A percentile compares a stretch with the other conserved stretches of the same genome.
phyloP scores from a whole-genome alignment of 1,140 invertebrate genomes.

The Drosophila bocki region DNA sequence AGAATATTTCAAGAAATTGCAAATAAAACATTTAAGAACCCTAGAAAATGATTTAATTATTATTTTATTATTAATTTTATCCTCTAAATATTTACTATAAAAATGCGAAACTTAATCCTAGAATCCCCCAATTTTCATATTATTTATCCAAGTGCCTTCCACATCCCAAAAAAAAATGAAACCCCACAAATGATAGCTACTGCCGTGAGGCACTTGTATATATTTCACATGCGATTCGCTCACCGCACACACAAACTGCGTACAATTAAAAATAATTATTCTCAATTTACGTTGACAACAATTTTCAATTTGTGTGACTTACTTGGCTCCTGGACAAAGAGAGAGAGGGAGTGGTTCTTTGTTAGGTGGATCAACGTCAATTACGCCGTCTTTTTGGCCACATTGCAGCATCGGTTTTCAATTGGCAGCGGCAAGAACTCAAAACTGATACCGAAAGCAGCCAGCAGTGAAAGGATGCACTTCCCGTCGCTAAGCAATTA shows the following conservation, averaged over 20 bases:
- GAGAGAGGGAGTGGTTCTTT: conserved; percentile 19
- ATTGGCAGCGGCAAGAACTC: conserved; percentile 3
- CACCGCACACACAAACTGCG: conserved; percentile 47
- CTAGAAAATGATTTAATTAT: neutral
- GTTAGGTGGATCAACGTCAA: conserved; percentile 53
- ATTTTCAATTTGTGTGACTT: conserved; percentile 77
- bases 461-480: conserved; percentile 15
- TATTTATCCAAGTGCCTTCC: conserved; percentile 11
- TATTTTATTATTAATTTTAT: neutral
- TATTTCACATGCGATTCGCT: conserved; percentile 67
- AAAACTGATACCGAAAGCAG: conserved; percentile 29
- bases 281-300: conserved; percentile 78
- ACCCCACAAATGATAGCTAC: neutral
- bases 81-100: no score
- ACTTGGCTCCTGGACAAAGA: conserved; percentile 29
- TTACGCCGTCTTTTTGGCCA: conserved; percentile 34
- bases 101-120: no score
- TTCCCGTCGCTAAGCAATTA: conserved; percentile 42
- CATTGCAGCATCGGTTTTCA: conserved; percentile 14
- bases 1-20: neutral
- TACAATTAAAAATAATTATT: conserved; percentile 81
- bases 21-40: neutral
- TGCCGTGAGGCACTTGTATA: conserved; percentile 26
- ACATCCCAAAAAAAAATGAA: neutral
- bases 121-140: no score